Evolutionary conservation across 2,113 vertebrate species (phyloP), one percentile per base, ranked within the genome.

Genomic region (Cygnus buccinator): DNA sequence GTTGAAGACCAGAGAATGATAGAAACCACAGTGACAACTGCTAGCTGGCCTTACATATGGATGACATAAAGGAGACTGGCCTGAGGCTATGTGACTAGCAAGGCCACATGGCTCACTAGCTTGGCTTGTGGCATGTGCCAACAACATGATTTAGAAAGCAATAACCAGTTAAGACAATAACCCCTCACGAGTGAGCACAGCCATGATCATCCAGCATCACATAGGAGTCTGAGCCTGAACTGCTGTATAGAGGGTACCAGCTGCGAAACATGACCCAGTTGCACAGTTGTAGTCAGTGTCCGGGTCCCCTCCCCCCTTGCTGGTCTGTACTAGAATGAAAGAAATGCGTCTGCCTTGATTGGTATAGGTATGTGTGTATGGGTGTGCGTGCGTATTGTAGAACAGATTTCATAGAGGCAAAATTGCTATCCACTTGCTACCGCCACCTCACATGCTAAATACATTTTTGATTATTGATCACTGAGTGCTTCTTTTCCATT

Each of bases 191-290:
- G 10, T 35, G 20, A 29, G 29, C 15, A 29, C 37, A 65, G 76
- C 19, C 62, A 28, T 11, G 13, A 18, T 3, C 23, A 74, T 43
- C 13, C 55, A n/a, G n/a, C 26, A 57, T 5, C 29, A 35, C 23
- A 33, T 1, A 73, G 55, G 43, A 86, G 29, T 37, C 29, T 66
- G 57, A 84, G 10, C 4, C 7, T 57, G 50, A 73, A 39, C 13
- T 1, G 0, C 17, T 4, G 8, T 15, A 44, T 12, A 26, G 8
- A 21, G 1, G 6, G 68, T 18, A 29, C 11, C 3, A 1, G 8
- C 5, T 66, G 50, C 25, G 33, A 76, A 6, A 20, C 13, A 31
- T 5, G 37, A 54, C 15, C 10, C 86, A 65, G 33, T 10, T 28
- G 22, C 21, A 20, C 13, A 18, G 23, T 1, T 54, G 41, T 7